These are phyloP conservation scores for Chromis chromis DNA, from an alignment of 2,797 vertebrate genomes.

Conservation along the genomic window DNA sequence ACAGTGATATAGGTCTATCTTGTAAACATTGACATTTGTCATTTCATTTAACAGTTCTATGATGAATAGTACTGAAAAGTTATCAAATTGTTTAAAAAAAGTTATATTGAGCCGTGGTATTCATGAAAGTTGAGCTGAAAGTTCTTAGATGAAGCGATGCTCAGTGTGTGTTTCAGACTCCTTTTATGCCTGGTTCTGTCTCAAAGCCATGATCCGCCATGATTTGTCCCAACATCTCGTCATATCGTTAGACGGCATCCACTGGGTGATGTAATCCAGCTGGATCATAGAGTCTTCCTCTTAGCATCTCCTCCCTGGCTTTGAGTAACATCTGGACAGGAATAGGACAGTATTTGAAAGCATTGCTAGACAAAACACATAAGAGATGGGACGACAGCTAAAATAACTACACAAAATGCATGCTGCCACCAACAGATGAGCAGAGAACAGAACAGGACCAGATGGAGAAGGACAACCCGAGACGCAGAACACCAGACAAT, in stretches of 20 bases:
- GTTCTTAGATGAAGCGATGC: conserved; percentile 36
- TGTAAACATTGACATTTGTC: conserved; percentile 85
- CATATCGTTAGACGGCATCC: not conserved
- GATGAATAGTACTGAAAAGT: conserved; percentile 68
- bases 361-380: not conserved
- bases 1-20: conserved; percentile 86
- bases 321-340: conserved; percentile 92
- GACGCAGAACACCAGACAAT: conserved; percentile 52
- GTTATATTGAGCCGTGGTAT: conserved; percentile 45
- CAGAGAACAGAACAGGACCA: conserved; percentile 48
- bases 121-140: conserved; percentile 44
- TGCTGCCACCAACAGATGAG: conserved; percentile 63
- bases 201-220: conserved; percentile 18
- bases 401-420: conserved; percentile 33
- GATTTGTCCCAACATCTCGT: conserved; percentile 40
- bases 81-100: conserved; percentile 67
- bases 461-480: conserved; percentile 38
- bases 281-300: conserved; percentile 93
- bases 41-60: conserved; percentile 71
- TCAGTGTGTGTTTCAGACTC: conserved; percentile 9
- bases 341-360: conserved; percentile 28
- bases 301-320: conserved; percentile 94
- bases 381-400: not conserved
- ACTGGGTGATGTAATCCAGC: conserved; percentile 30
- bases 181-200: conserved; percentile 26